Percentiles rank a stretch among this genome's conserved stretches.
Evolutionary conservation across 2,797 vertebrate species (phyloP).

Genomic region (Sparus aurata): DNA sequence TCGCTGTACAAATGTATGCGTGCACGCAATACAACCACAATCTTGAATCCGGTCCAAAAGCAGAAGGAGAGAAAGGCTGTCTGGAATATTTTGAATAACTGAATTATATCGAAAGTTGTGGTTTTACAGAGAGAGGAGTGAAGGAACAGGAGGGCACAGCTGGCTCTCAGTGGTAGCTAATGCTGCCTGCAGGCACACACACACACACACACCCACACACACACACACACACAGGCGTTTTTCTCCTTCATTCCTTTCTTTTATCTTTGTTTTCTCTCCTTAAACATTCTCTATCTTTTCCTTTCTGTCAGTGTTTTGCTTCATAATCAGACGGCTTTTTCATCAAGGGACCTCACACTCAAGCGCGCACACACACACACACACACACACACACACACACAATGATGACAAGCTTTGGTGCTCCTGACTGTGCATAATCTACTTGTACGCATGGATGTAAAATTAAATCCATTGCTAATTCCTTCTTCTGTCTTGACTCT

Average conservation of each 20-base stretch:
- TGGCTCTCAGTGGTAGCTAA: slow-evolving; percentile 53
- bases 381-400: slow-evolving; percentile 18
- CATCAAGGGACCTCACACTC: slow-evolving; percentile 7
- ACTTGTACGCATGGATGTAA: slow-evolving; percentile 24
- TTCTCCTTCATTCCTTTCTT: slow-evolving; percentile 22
- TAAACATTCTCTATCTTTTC: not conserved
- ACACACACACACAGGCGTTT: slow-evolving; percentile 9
- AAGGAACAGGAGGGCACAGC: slow-evolving; percentile 49
- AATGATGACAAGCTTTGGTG: slow-evolving; percentile 10
- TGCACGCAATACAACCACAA: not conserved
- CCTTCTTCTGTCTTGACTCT: slow-evolving; percentile 26
- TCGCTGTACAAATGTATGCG: not conserved
- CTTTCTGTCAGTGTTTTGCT: slow-evolving; percentile 12
- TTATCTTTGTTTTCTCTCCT: slow-evolving; percentile 4
- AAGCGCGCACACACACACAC: slow-evolving; percentile 13
- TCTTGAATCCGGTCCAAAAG: not conserved
- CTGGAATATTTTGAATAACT: slow-evolving; percentile 14
- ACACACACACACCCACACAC: slow-evolving; percentile 31
- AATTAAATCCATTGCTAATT: slow-evolving; percentile 54
- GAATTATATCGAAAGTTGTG: slow-evolving; percentile 12
- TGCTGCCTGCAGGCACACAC: slow-evolving; percentile 30
- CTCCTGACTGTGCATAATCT: slow-evolving; percentile 63
- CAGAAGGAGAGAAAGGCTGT: not conserved
- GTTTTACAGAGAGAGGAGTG: slow-evolving; percentile 28
- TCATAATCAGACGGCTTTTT: slow-evolving; percentile 4